Conservation (phyloP, 2,888 invertebrate species). For the Rotaria sp. region DNA sequence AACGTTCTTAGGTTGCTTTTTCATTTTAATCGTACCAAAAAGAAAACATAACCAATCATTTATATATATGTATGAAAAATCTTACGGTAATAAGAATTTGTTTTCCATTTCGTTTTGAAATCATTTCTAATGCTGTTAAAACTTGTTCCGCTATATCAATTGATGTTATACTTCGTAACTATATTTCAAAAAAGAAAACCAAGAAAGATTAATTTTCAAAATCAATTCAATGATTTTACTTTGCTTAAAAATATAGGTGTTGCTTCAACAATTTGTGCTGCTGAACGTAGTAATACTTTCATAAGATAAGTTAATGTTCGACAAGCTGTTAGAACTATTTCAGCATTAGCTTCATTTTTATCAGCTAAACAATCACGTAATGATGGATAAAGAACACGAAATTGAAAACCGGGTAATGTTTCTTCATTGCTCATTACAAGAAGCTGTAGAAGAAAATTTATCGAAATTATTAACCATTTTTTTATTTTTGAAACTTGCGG, state of each 20-base stretch:
- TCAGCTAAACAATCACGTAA: conserved; percentile 81
- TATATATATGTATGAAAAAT: too few relatives aligned
- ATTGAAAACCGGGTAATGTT: conserved; percentile 92
- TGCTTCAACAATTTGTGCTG: conserved; percentile 83
- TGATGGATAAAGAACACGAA: conserved; percentile 91
- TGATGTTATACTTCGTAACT: conserved; percentile 88
- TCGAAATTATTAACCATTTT: too few relatives aligned
- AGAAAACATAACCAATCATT: too few relatives aligned
- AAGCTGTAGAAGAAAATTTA: conserved; percentile 59
- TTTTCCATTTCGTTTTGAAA: conserved; percentile 89
- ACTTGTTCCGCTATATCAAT: conserved; percentile 99
- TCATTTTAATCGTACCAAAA: too few relatives aligned
- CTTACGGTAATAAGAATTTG: conserved; percentile 66
- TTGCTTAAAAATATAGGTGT: conserved; percentile 91
- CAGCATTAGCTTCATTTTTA: conserved; percentile 81
- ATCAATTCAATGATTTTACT: conserved; percentile 45
- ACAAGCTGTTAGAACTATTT: conserved; percentile 98
- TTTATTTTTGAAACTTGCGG: not conserved
- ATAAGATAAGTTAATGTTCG: conserved; percentile 97
- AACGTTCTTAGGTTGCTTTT: too few relatives aligned
- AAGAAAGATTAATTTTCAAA: too few relatives aligned
- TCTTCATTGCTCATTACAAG: conserved; percentile 98
- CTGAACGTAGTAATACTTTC: conserved; percentile 91
- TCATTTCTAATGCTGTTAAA: conserved; percentile 88
- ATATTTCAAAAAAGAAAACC: conserved; percentile 36